phyloP scores from a whole-genome alignment of 1,140 invertebrate genomes.

The Melanaphis sacchari region DNA sequence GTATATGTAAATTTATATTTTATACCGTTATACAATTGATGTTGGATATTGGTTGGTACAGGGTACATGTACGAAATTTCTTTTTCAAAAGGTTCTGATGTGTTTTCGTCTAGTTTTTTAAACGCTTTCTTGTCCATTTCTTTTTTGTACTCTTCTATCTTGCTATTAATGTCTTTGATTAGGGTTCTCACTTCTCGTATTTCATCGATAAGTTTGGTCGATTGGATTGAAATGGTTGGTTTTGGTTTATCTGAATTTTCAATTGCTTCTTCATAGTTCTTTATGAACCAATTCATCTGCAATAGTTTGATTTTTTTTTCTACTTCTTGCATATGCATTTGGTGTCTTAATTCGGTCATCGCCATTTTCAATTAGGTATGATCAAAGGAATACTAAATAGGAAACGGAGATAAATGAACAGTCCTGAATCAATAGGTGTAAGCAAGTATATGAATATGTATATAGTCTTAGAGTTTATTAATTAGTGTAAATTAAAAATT shows the following conservation, averaged over 20 bases:
- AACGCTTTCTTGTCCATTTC: not conserved
- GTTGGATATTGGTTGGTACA: not conserved
- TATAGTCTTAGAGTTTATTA: not conserved
- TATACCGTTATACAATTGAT: conserved; percentile 26
- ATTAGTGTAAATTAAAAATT: not conserved
- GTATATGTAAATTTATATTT: not conserved
- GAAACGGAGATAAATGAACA: not conserved
- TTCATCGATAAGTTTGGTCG: not conserved
- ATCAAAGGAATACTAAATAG: not conserved
- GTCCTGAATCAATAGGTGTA: not conserved
- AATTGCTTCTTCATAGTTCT: not conserved
- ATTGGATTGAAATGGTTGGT: not conserved
- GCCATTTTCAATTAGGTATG: not conserved
- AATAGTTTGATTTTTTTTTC: conserved; percentile 39
- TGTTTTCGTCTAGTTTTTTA: not conserved
- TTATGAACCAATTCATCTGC: conserved; percentile 44
- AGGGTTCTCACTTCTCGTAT: not conserved
- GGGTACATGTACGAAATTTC: conserved; percentile 14
- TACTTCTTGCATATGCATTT: conserved; percentile 24
- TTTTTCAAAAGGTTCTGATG: not conserved
- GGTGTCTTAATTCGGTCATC: not conserved
- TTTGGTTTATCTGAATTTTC: not conserved
- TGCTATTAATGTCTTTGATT: not conserved
- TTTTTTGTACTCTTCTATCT: not conserved
- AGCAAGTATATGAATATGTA: not conserved